phyloP scores from a whole-genome alignment of 2,113 vertebrate genomes.

The Lanius collurio region DNA sequence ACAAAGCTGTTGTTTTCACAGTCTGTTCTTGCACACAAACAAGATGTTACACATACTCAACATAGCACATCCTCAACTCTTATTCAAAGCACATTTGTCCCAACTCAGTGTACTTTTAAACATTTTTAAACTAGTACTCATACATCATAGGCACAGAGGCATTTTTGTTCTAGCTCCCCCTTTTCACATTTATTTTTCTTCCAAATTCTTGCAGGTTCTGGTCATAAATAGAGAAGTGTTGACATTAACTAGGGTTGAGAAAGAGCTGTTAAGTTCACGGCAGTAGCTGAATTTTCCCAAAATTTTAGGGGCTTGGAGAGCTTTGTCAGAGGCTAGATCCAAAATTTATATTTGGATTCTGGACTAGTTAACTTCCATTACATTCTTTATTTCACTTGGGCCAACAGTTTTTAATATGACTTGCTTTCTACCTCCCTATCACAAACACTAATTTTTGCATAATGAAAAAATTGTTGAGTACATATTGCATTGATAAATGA shows the following conservation, averaged over 20 bases:
- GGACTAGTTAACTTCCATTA: not conserved
- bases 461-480: not conserved
- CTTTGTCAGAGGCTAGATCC: not conserved
- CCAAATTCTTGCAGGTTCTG: not conserved
- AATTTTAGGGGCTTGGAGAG: not conserved
- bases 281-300: not conserved
- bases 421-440: not conserved
- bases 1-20: constrained; percentile 17
- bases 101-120: not conserved
- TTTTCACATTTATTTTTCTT: not conserved
- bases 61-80: not conserved
- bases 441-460: not conserved
- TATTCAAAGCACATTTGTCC: constrained; percentile 33
- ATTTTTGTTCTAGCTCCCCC: not conserved
- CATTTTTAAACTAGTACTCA: not conserved
- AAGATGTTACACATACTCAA: not conserved
- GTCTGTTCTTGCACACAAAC: not conserved
- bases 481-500: not conserved
- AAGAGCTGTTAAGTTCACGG: not conserved
- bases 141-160: not conserved
- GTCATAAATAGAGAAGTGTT: not conserved
- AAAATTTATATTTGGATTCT: not conserved
- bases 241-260: not conserved
- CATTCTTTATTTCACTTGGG: not conserved
- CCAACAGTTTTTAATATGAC: not conserved